Conservation (phyloP, 1,140 invertebrate genomes). For the Microplitis demolitor region DNA sequence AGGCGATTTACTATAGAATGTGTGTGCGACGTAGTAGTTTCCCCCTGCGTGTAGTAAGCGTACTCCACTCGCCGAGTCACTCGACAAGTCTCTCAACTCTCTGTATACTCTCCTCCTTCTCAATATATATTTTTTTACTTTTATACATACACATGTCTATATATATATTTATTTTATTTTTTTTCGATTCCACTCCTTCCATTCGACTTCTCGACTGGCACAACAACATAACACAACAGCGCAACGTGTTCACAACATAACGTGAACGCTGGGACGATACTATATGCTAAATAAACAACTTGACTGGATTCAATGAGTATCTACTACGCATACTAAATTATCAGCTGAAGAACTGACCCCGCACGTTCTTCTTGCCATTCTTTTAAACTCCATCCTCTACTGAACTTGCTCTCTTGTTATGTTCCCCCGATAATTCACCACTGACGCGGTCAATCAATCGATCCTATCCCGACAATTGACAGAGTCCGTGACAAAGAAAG, state of each 20-base stretch:
- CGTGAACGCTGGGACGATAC: background rate
- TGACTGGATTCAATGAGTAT: constrained; percentile 25
- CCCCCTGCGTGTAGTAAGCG: constrained; percentile 24
- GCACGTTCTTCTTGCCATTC: constrained; percentile 10
- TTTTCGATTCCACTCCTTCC: background rate
- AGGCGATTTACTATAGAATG: constrained; percentile 58
- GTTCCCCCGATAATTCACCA: background rate
- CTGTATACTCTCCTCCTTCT: background rate
- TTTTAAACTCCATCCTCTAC: background rate
- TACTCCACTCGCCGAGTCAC: constrained; percentile 11
- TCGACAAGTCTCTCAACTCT: constrained; percentile 12
- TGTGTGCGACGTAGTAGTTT: constrained; percentile 43
- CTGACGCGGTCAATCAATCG: background rate
- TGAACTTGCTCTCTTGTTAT: too few species aligned
- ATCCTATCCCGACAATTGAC: too few species aligned
- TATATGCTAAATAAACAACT: constrained; percentile 3
- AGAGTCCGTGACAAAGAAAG: too few species aligned
- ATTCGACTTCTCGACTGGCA: background rate
- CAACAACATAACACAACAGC: background rate
- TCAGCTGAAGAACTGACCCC: constrained; percentile 44
- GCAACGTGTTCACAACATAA: background rate
- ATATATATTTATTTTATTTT: background rate
- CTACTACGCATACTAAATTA: constrained; percentile 40
- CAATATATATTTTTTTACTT: background rate
- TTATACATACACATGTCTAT: background rate